A percentile compares a stretch with the other conserved stretches of the same genome.
Conservation (phyloP, 2,888 invertebrate species). For the Tipula lateralis region DNA sequence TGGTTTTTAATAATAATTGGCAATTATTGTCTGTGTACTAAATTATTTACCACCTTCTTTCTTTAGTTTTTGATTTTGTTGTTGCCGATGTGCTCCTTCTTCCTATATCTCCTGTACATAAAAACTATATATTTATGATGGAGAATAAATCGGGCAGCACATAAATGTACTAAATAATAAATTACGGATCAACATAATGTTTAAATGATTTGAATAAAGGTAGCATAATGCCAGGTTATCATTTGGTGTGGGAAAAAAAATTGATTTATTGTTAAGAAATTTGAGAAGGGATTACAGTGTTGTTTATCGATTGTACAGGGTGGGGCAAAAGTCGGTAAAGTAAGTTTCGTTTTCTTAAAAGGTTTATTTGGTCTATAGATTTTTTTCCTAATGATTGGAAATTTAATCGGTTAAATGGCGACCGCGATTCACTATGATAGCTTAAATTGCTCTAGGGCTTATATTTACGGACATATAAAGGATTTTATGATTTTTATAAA, state of each 20-base stretch:
- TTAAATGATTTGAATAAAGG: not conserved
- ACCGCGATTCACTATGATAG: no score
- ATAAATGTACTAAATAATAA: not conserved
- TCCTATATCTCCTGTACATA: no score
- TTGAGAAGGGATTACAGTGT: not conserved
- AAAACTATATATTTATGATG: not conserved
- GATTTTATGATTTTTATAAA: no score
- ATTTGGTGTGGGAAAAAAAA: not conserved
- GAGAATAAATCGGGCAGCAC: not conserved
- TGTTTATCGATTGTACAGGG: not conserved
- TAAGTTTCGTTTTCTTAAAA: no score
- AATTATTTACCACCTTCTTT: not conserved
- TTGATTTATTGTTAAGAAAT: not conserved
- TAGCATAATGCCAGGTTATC: not conserved
- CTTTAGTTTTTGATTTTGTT: not conserved
- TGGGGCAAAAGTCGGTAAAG: no score
- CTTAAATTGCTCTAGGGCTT: no score
- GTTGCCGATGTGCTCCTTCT: not conserved
- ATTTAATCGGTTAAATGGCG: no score
- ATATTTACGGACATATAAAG: no score
- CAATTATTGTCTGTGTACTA: not conserved
- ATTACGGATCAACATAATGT: not conserved
- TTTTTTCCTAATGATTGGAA: no score
- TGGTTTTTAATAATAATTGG: slow-evolving; percentile 1
- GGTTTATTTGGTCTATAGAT: no score